Evolutionary conservation across 2,888 invertebrate genomes (phyloP).

Genomic region (Aspidiotus rigidus): DNA sequence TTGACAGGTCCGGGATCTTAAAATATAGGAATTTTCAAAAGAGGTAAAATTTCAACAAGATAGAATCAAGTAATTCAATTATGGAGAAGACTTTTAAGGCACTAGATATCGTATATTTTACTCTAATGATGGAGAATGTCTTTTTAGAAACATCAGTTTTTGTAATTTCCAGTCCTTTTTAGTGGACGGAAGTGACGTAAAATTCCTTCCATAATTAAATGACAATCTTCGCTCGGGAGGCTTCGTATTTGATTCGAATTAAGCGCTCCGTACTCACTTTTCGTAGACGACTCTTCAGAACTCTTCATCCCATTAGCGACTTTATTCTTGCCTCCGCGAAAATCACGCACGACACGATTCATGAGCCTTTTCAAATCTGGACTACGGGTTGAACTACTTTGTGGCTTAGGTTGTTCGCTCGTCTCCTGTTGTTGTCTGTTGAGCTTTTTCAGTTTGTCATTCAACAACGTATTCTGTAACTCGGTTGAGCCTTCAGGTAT

Average conservation of each 20-base stretch:
- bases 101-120: too few relatives aligned
- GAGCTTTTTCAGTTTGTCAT: conserved; percentile 19
- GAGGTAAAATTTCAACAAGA: too few relatives aligned
- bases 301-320: conserved; percentile 28
- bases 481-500: conserved; percentile 26
- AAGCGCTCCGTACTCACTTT: conserved; percentile 9
- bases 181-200: not conserved
- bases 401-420: conserved; percentile 24
- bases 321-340: conserved; percentile 27
- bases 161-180: not conserved
- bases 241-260: too few relatives aligned
- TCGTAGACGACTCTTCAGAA: conserved; percentile 20
- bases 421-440: conserved; percentile 9
- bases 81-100: too few relatives aligned
- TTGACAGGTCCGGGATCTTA: too few relatives aligned
- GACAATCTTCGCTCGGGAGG: too few relatives aligned
- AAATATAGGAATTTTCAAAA: too few relatives aligned
- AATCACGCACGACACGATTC: conserved; percentile 32
- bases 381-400: conserved; percentile 16
- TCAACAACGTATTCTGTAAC: conserved; percentile 11
- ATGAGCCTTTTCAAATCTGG: conserved; percentile 31
- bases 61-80: too few relatives aligned
- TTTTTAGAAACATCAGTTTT: too few relatives aligned
- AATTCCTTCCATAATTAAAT: not conserved
- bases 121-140: too few relatives aligned